Conservation (phyloP, 1,140 invertebrate species). For the Adelges cooleyi region DNA sequence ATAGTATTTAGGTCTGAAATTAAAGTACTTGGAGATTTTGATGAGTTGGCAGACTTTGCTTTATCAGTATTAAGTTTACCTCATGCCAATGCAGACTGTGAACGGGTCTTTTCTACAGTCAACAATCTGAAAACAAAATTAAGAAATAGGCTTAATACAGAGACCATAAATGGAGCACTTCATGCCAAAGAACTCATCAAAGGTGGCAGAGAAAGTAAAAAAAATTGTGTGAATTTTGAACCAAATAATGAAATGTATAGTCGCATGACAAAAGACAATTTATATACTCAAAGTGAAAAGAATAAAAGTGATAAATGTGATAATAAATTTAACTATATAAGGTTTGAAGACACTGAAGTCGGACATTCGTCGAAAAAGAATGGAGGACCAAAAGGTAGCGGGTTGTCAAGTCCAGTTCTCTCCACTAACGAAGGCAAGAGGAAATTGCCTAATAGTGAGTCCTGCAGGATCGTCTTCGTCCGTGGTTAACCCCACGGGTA, state of each 20-base stretch:
- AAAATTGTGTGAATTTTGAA: not conserved
- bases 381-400: no score
- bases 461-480: no score
- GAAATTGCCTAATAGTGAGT: no score
- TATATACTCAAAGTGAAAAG: not conserved
- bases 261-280: not conserved
- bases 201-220: not conserved
- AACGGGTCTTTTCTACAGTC: slow-evolving; percentile 29
- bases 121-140: slow-evolving; percentile 30
- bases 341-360: not conserved
- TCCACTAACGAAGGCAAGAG: no score
- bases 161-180: slow-evolving; percentile 22
- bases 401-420: no score
- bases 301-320: not conserved
- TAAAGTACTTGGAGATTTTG: not conserved
- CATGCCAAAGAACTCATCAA: not conserved
- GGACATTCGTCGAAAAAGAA: no score
- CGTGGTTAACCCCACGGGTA: no score
- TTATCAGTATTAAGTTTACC: slow-evolving; percentile 30
- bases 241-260: not conserved
- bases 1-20: not conserved
- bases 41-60: slow-evolving; percentile 13
- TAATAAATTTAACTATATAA: not conserved
- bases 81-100: slow-evolving; percentile 30
- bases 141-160: slow-evolving; percentile 25